Evolutionary conservation across 2,797 vertebrate genomes (phyloP), one percentile per base, ranked within the genome.

Genomic region (Naso thynnoides): DNA sequence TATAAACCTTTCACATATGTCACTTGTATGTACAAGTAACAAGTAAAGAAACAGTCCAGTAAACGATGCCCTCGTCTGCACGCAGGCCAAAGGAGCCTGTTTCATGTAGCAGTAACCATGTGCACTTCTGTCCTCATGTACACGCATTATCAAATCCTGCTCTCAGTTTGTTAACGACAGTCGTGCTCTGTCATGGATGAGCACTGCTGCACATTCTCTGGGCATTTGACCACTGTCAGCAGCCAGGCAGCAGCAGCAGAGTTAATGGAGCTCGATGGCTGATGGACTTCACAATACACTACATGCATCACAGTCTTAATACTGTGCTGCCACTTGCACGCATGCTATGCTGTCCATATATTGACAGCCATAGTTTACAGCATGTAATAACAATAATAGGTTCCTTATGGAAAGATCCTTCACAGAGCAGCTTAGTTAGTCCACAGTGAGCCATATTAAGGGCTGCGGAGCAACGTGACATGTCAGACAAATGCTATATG

Each of bases 361-460:
- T 61, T 45, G 57, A 72, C 58, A 19, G 81, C 79, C 70, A 69
- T 84, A 77, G 75, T 86, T 89, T 90, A 87, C 82, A 88, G 81
- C 82, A 76, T 90, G 78, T 88, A 87, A 89, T 89, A 86, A 86
- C 53, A 15, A 65, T 89, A 89, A 89, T 78, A 52, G 75, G 74
- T 84, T 89, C 89, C 89, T 61, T 33, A 71, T 89, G 87, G 36
- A 55, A 50, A 42, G 65, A 65, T 70, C 65, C 54, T 65, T 56
- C 56, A 33, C 60, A 49, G 79, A 71, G 66, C 56, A 19, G 49
- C 70, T 39, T 5, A 23, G 45, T 65, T 44, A 33, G 73, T 59
- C 27, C 48, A 24, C 62, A 41, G 66, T 4, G 63, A 73, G 45
- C 50, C 45, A 72, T 23, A 71, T 24, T 29, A 59, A 42, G 44